These are phyloP conservation scores for Anarsia innoxiella DNA, from an alignment of 2,888 invertebrate species.

Conservation along the genomic window DNA sequence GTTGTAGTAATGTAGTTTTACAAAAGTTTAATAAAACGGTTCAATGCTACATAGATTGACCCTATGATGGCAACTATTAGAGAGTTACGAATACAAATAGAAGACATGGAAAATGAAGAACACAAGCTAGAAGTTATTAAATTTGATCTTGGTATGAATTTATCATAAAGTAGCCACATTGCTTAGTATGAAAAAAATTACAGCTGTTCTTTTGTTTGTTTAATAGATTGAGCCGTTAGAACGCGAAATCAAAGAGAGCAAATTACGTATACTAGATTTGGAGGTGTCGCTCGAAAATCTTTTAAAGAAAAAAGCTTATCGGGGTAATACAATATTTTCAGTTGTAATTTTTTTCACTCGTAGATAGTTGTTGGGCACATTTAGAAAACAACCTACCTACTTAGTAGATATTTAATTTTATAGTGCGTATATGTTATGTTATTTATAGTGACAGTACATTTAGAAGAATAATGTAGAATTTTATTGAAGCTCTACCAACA, in stretches of 20 bases:
- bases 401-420: too few relatives aligned
- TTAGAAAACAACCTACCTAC: too few relatives aligned
- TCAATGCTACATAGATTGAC: conserved; percentile 78
- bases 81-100: conserved; percentile 86
- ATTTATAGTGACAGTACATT: too few relatives aligned
- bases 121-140: conserved; percentile 76
- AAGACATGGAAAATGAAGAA: conserved; percentile 89
- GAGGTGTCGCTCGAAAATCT: conserved; percentile 87
- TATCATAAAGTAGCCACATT: too few relatives aligned
- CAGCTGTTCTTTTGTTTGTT: conserved; percentile 42
- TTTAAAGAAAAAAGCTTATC: conserved; percentile 81
- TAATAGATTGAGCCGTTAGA: conserved; percentile 88
- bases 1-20: not conserved
- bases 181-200: conserved; percentile 56
- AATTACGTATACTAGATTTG: conserved; percentile 87
- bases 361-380: not conserved
- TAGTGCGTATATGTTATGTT: too few relatives aligned
- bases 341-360: conserved; percentile 67
- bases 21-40: too few relatives aligned
- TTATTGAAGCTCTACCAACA: too few relatives aligned
- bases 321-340: conserved; percentile 58
- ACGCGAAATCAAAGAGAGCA: conserved; percentile 87
- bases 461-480: too few relatives aligned
- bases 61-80: conserved; percentile 87
- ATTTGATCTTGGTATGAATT: conserved; percentile 64